Evolutionary conservation across 1,140 invertebrate species (phyloP), one percentile per base, ranked within the genome.

Genomic region (Agraylea sexmaculata): DNA sequence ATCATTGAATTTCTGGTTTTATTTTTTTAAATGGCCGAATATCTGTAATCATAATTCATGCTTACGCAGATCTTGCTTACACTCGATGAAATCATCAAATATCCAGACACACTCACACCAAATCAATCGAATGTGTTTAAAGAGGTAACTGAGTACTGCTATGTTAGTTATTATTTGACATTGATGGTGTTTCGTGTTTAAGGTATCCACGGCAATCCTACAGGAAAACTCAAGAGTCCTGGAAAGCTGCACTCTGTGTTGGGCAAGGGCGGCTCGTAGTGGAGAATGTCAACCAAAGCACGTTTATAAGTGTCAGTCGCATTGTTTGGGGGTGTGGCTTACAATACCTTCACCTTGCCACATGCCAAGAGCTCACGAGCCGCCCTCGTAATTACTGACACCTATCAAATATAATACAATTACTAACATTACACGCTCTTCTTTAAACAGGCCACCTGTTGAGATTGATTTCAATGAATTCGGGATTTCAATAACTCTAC

Each of bases 81-180:
- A 8, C 19, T 49, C 19, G 43, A 46, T 27, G 41, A 46, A 15
- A 40, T 49, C 1, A 49, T 49, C 11, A 43, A 43, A 32, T 46
- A 46, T 21, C 41, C 43, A 1, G 31, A 45, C 11, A 38, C 43
- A 13, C 22, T 43, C 0, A 37, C 37, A 25, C 8, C 17, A 11
- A 40, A 23, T 13, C 34, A 43, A 28, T 8, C 46, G 21, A 25
- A 43, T 20, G 31, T 49, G 15, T 45, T 46, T 11, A 43, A 40
- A 33, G 47, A 49, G 33, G 47, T 49, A 28, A n/a, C n/a, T n/a
- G n/a, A 33, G 4, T 13, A 42, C 12, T 16, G 3, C 33, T 13
- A 12, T 41, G 3, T 13, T 38, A 12, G 28, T 18, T 19, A 6
- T 28, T 29, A 12, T 27, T 18, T 4, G 7, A 31, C 16, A 12